phyloP scores from a whole-genome alignment of 2,113 vertebrate species.

The Romanogobio albipinnatus region DNA sequence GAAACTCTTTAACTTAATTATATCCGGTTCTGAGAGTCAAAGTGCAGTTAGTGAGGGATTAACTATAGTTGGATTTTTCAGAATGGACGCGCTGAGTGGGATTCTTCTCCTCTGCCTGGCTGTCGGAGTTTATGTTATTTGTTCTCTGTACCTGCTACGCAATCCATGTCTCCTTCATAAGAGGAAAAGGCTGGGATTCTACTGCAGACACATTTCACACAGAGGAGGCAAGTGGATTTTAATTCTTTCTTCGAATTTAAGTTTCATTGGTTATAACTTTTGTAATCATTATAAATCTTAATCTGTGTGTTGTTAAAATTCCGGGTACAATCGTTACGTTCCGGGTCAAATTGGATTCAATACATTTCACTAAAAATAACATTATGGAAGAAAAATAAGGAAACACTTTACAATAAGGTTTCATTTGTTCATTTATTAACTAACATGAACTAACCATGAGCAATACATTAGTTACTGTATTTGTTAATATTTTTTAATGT shows the following conservation, averaged over 20 bases:
- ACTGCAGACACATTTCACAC: conserved; percentile 79
- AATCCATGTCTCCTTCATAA: conserved; percentile 82
- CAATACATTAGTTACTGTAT: too few relatives aligned
- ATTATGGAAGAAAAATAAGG: too few relatives aligned
- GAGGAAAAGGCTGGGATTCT: conserved; percentile 69
- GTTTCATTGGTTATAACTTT: background rate
- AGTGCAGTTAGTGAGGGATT: background rate
- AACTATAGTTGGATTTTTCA: background rate
- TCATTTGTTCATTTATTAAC: too few relatives aligned
- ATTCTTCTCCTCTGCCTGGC: background rate
- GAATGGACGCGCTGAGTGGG: background rate
- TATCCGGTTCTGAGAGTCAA: background rate
- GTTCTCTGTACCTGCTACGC: conserved; percentile 80
- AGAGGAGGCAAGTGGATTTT: conserved; percentile 76
- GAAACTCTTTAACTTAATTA: background rate
- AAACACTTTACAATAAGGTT: too few relatives aligned
- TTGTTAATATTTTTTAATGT: too few relatives aligned
- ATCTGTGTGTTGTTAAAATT: too few relatives aligned
- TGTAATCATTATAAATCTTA: too few relatives aligned
- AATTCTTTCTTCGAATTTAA: background rate
- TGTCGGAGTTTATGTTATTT: conserved; percentile 6
- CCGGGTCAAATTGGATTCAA: too few relatives aligned
- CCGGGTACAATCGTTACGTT: too few relatives aligned
- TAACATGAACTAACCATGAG: too few relatives aligned
- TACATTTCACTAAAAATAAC: too few relatives aligned